These are phyloP conservation scores for Cloeon dipterum DNA, from an alignment of 2,888 invertebrate genomes.

Conservation along the genomic window DNA sequence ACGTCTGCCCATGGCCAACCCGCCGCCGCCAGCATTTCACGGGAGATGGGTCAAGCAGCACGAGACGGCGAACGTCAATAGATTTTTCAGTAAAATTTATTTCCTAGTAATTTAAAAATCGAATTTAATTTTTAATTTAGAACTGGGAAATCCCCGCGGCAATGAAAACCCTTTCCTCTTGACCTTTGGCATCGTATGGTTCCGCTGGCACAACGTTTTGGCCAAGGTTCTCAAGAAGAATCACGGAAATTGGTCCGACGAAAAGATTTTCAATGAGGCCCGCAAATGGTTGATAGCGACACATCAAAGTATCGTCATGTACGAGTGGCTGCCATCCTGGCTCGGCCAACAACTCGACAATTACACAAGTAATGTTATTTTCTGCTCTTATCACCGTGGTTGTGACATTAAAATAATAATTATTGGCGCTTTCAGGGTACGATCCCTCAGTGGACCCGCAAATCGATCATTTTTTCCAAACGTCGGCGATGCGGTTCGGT, in stretches of 20 bases:
- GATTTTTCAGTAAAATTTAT: conserved; percentile 27
- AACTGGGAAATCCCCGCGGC: conserved; percentile 26
- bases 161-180: conserved; percentile 28
- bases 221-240: conserved; percentile 16
- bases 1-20: conserved; percentile 29
- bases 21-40: conserved; percentile 28
- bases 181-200: conserved; percentile 27
- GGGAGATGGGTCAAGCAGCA: conserved; percentile 15
- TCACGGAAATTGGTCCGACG: conserved; percentile 20
- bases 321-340: conserved; percentile 26
- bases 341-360: conserved; percentile 14
- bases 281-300: conserved; percentile 30
- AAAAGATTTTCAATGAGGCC: conserved; percentile 27
- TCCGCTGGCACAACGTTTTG: conserved; percentile 28
- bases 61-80: conserved; percentile 20
- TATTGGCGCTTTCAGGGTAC: conserved; percentile 17
- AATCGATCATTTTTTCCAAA: conserved; percentile 33
- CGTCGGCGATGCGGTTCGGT: conserved; percentile 34
- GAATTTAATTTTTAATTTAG: conserved; percentile 13
- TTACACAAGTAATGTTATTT: conserved; percentile 14
- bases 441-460: conserved; percentile 29
- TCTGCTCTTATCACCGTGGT: no score
- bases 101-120: not conserved
- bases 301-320: conserved; percentile 23
- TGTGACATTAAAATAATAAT: conserved; percentile 1